phyloP scores from a whole-genome alignment of 1,140 invertebrate genomes.

The Delia radicum region DNA sequence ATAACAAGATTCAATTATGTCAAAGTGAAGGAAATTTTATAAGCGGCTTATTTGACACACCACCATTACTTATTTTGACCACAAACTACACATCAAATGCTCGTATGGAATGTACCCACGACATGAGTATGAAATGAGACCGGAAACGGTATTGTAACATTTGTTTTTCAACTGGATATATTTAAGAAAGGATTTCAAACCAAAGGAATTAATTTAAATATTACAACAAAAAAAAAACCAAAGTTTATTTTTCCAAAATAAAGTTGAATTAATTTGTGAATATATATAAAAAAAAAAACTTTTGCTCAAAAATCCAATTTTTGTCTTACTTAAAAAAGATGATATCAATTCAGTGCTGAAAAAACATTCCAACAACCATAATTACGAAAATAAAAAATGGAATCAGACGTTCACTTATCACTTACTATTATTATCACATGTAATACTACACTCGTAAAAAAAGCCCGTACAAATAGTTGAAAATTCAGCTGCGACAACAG shows the following conservation, averaged over 20 bases:
- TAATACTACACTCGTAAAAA: too few relatives aligned
- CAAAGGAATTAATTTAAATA: not conserved
- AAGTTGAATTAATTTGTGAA: too few relatives aligned
- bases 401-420: too few relatives aligned
- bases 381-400: not conserved
- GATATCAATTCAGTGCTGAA: not conserved
- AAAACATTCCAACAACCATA: not conserved
- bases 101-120: not conserved
- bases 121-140: not conserved
- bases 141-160: too few relatives aligned
- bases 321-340: not conserved
- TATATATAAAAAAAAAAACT: not conserved
- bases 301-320: not conserved
- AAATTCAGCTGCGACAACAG: too few relatives aligned
- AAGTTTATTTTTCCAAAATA: too few relatives aligned
- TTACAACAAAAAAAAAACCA: not conserved
- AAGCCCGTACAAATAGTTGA: too few relatives aligned
- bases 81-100: not conserved
- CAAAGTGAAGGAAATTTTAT: constrained; percentile 48
- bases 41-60: constrained; percentile 36
- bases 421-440: too few relatives aligned
- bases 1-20: constrained; percentile 37
- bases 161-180: too few relatives aligned
- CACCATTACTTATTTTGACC: not conserved
- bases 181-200: not conserved